Conservation (phyloP, 2,888 invertebrate species). For the Rotaria sp. region DNA sequence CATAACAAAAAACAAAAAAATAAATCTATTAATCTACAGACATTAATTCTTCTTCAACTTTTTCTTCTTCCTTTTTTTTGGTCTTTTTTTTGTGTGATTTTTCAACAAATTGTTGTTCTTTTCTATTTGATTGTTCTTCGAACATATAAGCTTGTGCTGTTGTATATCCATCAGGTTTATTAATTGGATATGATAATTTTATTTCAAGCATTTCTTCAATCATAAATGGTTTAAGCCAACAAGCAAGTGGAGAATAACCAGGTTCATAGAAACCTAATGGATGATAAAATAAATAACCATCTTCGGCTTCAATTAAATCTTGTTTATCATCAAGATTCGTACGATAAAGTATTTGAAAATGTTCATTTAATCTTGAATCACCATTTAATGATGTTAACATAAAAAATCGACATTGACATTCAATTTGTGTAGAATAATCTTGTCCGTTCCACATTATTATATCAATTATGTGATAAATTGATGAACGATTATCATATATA, state of each 20-base stretch:
- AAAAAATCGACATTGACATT: constrained; percentile 15
- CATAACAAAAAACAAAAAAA: neutral
- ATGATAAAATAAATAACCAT: constrained; percentile 86
- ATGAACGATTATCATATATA: neutral
- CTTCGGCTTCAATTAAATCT: constrained; percentile 51
- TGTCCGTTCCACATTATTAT: neutral
- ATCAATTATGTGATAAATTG: neutral
- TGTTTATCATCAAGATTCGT: neutral
- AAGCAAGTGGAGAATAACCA: constrained; percentile 76
- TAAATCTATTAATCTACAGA: neutral
- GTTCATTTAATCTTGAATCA: neutral
- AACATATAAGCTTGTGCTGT: constrained; percentile 28
- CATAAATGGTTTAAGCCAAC: constrained; percentile 86
- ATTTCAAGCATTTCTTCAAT: constrained; percentile 67
- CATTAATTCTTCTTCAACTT: neutral
- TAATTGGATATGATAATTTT: constrained; percentile 45
- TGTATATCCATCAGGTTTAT: neutral
- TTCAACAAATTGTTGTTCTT: constrained; percentile 3
- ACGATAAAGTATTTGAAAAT: neutral
- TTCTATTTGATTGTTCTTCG: constrained; percentile 16
- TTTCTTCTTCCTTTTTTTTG: neutral
- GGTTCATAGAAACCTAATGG: constrained; percentile 70
- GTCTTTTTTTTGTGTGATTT: neutral
- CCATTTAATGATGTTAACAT: neutral
- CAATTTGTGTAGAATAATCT: neutral